Base-by-base conservation (phyloP, 2,888 invertebrate genomes). In the Nemapogon koenigi region DNA sequence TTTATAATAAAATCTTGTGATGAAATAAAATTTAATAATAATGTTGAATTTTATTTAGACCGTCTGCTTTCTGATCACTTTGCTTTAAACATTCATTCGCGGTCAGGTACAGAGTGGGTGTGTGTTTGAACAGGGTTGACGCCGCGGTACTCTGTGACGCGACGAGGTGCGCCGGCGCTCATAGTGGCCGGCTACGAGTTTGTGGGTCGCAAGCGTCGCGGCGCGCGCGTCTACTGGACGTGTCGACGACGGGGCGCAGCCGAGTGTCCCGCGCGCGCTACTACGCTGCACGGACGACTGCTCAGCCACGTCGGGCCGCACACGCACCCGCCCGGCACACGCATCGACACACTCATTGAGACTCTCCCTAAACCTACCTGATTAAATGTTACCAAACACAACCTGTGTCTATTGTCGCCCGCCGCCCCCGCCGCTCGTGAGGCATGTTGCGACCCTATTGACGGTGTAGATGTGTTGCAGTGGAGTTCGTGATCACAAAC, bases 401-500 rank as follows among this genome's bases (percentile, higher is more conserved):
- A n/a, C n/a, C n/a, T n/a, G n/a, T n/a, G n/a, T n/a, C n/a, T n/a
- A n/a, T n/a, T n/a, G n/a, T n/a, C n/a, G n/a, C n/a, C n/a, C n/a
- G n/a, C n/a, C n/a, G n/a, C n/a, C n/a, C n/a, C n/a, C n/a, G n/a
- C n/a, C n/a, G n/a, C n/a, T n/a, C n/a, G n/a, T n/a, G n/a, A n/a
- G 46, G 46, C 38, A 43, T 46, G 49, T 55, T 46, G 45, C 3
- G 16, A 39, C 44, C 46, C 50, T 54, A 53, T 48, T 62, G 55
- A 70, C 48, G 49, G 53, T 51, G 50, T 44, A 57, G 53, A 52
- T 66, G 50, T 66, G 66, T 79, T 78, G 44, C 78, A 80, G 80
- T 78, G 49, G 75, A 79, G 58, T 80, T 78, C 72, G 73, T 80
- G 67, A 80, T 80, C 59, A 78, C 80, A 42, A 80, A 79, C 50